phyloP scores from a whole-genome alignment of 2,113 vertebrate genomes.

The Myocastor coypus region DNA sequence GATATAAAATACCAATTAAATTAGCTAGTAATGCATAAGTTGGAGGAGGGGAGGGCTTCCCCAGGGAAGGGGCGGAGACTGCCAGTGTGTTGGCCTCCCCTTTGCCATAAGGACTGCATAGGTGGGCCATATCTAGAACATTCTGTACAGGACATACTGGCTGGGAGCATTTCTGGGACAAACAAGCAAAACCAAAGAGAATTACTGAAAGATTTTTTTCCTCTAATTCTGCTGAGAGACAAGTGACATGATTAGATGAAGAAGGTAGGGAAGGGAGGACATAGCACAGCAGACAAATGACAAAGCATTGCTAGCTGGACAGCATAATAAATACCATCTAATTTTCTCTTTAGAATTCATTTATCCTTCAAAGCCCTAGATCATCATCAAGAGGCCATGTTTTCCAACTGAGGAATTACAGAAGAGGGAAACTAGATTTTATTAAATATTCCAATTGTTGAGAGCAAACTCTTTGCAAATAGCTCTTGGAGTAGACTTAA shows the following conservation, averaged over 20 bases:
- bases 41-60: neutral
- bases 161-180: neutral
- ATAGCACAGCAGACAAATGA: conserved; percentile 89
- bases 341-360: conserved; percentile 92
- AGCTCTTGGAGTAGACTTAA: conserved; percentile 77
- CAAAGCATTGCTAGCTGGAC: conserved; percentile 86
- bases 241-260: conserved; percentile 84
- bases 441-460: conserved; percentile 84
- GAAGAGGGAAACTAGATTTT: conserved; percentile 85
- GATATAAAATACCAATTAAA: neutral
- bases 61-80: neutral
- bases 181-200: conserved; percentile 70
- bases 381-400: conserved; percentile 87
- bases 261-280: conserved; percentile 84
- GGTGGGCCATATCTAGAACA: too few relatives aligned
- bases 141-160: neutral
- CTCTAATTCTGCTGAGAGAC: conserved; percentile 48
- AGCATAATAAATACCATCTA: conserved; percentile 89
- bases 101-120: neutral
- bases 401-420: conserved; percentile 87
- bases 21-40: neutral
- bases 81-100: too few relatives aligned
- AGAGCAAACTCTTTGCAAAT: conserved; percentile 80
- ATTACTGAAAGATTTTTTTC: conserved; percentile 74
- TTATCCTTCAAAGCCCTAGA: conserved; percentile 89